Base-by-base conservation (phyloP, 2,113 vertebrate genomes). In the Pachyramphus minor region DNA sequence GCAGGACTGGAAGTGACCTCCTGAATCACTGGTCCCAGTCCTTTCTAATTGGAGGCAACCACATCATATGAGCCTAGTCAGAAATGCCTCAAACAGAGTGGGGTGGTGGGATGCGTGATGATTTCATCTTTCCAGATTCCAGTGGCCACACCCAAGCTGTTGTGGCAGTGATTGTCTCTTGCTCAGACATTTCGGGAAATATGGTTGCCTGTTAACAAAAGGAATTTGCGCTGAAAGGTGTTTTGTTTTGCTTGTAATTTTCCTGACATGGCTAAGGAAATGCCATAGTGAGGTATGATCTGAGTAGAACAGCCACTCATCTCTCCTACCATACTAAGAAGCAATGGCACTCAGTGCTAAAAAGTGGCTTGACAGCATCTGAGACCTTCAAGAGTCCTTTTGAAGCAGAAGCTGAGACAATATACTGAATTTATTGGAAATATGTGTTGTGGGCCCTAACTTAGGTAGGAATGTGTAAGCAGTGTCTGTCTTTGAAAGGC, bases 81-180 rank as follows among this genome's bases (percentile, higher is more conserved):
- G 91, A 97, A 93, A 76, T 79, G 84, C 80, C 87, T 94, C 80
- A 86, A 95, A 94, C 49, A 62, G 58, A 92, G 52, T 1, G 2
- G 68, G 22, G 35, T 96, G 76, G 44, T 86, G 64, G 93, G 85
- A 81, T 1, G 37, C 47, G 31, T 88, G 87, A 60, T 97, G 95
- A 94, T 90, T 96, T 94, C 88, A 93, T 90, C 68, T 76, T 90
- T 92, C 79, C 76, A 93, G 31, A 96, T 93, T 90, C 90, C 92
- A 92, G 79, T 90, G 58, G 73, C 76, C 91, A 35, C 56, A 92
- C 52, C 39, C 83, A 75, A 66, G 62, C 7, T 1, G 47, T 64
- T 89, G 91, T 78, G 83, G 73, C 77, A 84, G 64, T n/a, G 76
- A 78, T 92, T n/a, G 47, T 68, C 45, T 89, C 84, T 68, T 81